These are phyloP conservation scores for Mixornis gularis DNA, from an alignment of 2,113 vertebrate genomes.

Conservation along the genomic window DNA sequence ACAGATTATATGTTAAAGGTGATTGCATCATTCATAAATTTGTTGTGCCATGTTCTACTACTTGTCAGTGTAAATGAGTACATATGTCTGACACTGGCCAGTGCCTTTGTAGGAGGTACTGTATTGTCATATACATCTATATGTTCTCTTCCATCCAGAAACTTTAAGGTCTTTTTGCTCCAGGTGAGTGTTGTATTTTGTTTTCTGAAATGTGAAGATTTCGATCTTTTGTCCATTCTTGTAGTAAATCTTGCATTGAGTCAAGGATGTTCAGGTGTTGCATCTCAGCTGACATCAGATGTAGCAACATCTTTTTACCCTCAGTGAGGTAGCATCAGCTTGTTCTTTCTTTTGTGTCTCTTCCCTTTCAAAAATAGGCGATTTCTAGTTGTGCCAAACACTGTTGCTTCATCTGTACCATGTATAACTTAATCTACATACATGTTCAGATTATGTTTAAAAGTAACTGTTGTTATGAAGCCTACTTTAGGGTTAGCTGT, in stretches of 20 bases:
- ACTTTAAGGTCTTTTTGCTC: neutral
- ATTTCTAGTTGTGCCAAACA: neutral
- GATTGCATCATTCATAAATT: neutral
- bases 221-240: neutral
- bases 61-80: neutral
- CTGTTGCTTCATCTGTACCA: neutral
- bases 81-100: neutral
- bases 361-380: neutral
- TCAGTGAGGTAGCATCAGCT: neutral
- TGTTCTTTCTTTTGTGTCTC: neutral
- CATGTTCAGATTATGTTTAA: neutral
- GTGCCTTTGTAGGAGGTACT: neutral
- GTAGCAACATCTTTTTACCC: neutral
- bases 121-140: neutral
- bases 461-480: neutral
- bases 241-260: neutral
- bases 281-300: neutral
- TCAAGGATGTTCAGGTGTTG: neutral
- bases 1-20: neutral
- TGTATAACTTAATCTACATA: neutral
- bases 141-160: neutral
- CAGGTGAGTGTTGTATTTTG: neutral
- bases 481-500: neutral
- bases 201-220: neutral
- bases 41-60: neutral